phyloP scores from a whole-genome alignment of 2,113 vertebrate species.

The Psittacula cyanocephala region DNA sequence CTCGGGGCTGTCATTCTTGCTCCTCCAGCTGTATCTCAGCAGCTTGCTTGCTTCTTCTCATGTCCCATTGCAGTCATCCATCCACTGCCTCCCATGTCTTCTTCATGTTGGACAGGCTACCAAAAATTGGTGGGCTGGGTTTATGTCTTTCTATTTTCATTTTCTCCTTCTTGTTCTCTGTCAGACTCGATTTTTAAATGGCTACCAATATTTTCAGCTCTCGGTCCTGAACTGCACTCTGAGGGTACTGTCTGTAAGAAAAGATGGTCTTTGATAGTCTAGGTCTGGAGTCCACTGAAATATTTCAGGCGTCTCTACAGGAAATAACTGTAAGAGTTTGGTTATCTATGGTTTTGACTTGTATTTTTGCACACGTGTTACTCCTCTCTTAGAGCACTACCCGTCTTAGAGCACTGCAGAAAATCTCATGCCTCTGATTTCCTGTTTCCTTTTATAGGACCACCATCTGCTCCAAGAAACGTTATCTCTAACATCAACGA shows the following conservation, averaged over 20 bases:
- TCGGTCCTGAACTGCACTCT: not conserved
- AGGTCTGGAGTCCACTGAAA: not conserved
- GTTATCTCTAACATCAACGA: conserved; percentile 98
- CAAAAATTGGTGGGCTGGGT: not conserved
- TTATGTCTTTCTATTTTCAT: conserved; percentile 24
- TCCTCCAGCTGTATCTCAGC: conserved; percentile 32
- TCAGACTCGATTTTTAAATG: conserved; percentile 27
- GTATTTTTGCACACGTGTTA: not conserved
- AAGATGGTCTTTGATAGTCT: not conserved
- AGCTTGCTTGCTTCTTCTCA: conserved; percentile 65
- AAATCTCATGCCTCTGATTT: conserved; percentile 10
- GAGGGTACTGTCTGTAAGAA: not conserved
- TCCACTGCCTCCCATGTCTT: conserved; percentile 10
- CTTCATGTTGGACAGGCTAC: conserved; percentile 11
- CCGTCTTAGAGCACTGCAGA: not conserved
- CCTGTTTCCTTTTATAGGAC: conserved; percentile 77
- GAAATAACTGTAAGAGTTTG: conserved; percentile 14
- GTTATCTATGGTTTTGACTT: not conserved
- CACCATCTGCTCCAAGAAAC: conserved; percentile 91
- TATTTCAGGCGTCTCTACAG: not conserved
- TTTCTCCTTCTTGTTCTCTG: conserved; percentile 8
- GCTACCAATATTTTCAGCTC: conserved; percentile 10
- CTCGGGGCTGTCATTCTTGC: conserved; percentile 35
- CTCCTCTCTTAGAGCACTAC: not conserved
- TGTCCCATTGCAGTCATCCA: conserved; percentile 27